Percentiles rank a stretch among this genome's conserved stretches.
phyloP scores from a whole-genome alignment of 2,797 vertebrate species.

The Enteromius viviparus region DNA sequence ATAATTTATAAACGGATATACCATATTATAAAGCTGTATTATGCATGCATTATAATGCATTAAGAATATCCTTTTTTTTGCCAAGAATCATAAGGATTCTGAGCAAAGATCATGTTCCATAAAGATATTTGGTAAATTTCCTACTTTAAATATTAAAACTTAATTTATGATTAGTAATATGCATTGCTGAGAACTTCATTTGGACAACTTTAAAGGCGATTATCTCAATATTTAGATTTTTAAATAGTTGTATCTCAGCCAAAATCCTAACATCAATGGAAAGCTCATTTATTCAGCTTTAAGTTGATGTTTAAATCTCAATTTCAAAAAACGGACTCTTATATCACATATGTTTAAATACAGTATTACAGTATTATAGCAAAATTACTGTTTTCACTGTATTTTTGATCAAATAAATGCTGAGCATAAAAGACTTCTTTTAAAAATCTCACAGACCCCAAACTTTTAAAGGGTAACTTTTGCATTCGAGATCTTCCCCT shows the following conservation, averaged over 20 bases:
- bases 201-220: background rate
- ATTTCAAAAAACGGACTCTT: background rate
- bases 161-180: background rate
- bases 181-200: background rate
- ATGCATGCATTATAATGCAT: no score
- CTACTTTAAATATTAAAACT: background rate
- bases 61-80: background rate
- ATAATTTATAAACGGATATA: no score
- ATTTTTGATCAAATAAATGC: background rate
- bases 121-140: background rate
- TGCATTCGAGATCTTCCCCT: background rate
- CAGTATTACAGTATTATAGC: background rate
- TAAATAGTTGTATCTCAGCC: background rate
- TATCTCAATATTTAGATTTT: background rate
- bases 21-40: no score
- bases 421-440: background rate
- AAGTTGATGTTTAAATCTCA: background rate
- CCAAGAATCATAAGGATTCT: background rate
- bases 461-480: background rate
- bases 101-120: background rate
- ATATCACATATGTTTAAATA: background rate
- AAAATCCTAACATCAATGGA: background rate
- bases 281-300: background rate
- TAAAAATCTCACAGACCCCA: background rate
- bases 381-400: background rate